These are phyloP conservation scores for Daphoenositta chrysoptera DNA, from an alignment of 2,113 vertebrate species.

Conservation along the genomic window DNA sequence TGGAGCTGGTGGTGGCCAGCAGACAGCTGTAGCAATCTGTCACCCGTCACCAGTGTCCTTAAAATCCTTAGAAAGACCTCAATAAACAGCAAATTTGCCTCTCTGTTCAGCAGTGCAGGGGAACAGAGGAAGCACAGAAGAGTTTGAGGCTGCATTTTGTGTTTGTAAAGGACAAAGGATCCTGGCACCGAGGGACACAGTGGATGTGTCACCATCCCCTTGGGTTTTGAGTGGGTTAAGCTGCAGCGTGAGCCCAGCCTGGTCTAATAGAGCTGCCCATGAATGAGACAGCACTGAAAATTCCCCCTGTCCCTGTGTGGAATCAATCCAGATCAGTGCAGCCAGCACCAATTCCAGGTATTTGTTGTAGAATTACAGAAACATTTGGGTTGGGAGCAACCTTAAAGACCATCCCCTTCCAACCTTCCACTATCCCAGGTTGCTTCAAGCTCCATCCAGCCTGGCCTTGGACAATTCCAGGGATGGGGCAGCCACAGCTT, in stretches of 20 bases:
- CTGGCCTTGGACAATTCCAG: neutral
- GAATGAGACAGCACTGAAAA: neutral
- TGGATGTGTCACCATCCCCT: neutral
- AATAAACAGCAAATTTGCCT: neutral
- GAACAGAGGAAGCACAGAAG: neutral
- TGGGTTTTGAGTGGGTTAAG: neutral
- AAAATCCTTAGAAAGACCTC: neutral
- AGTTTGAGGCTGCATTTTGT: neutral
- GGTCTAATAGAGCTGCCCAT: neutral
- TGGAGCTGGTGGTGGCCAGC: neutral
- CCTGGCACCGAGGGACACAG: neutral
- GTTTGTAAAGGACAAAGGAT: neutral
- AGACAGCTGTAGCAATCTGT: neutral
- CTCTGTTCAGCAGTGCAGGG: neutral
- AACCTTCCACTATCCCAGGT: neutral
- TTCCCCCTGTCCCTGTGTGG: too few relatives aligned
- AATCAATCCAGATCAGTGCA: neutral
- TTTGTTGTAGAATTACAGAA: neutral
- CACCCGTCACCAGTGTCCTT: neutral
- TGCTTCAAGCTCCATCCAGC: accelerated
- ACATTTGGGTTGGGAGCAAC: neutral
- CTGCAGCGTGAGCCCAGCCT: neutral
- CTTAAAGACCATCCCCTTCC: neutral
- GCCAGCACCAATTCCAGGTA: neutral
- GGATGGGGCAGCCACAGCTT: neutral